phyloP scores from a whole-genome alignment of 2,888 invertebrate species.

The Catocala nupta region DNA sequence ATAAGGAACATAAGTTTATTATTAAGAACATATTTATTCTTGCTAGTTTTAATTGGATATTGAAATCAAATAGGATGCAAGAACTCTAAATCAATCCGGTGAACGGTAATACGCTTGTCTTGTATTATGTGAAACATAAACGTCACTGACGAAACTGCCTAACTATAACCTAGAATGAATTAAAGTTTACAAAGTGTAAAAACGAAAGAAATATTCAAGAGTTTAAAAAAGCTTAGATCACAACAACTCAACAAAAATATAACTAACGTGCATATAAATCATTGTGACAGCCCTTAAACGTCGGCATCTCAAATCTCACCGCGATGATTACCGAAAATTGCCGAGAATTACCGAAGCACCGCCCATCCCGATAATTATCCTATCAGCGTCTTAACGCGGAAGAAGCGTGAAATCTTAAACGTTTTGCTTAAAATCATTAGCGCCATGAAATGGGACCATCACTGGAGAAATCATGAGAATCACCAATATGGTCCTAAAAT shows the following conservation, averaged over 20 bases:
- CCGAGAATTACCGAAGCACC: conserved; percentile 35
- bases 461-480: conserved; percentile 58
- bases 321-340: conserved; percentile 18
- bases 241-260: background rate
- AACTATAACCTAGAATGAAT: too few relatives aligned
- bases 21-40: too few relatives aligned
- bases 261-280: background rate
- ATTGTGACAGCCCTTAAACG: background rate
- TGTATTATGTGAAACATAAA: too few relatives aligned
- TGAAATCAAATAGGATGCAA: too few relatives aligned
- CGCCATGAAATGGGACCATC: conserved; percentile 59
- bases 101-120: too few relatives aligned
- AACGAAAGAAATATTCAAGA: too few relatives aligned
- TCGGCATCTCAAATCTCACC: background rate
- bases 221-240: too few relatives aligned
- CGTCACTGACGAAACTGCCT: too few relatives aligned
- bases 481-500: conserved; percentile 18
- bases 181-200: too few relatives aligned
- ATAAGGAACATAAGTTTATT: too few relatives aligned
- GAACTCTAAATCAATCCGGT: too few relatives aligned
- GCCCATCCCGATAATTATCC: conserved; percentile 53
- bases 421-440: conserved; percentile 52
- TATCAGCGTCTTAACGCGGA: conserved; percentile 54
- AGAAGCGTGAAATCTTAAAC: conserved; percentile 59
- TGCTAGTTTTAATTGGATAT: too few relatives aligned